Evolutionary conservation across 2,797 vertebrate species (phyloP).

Genomic region (Hirundo rustica): DNA sequence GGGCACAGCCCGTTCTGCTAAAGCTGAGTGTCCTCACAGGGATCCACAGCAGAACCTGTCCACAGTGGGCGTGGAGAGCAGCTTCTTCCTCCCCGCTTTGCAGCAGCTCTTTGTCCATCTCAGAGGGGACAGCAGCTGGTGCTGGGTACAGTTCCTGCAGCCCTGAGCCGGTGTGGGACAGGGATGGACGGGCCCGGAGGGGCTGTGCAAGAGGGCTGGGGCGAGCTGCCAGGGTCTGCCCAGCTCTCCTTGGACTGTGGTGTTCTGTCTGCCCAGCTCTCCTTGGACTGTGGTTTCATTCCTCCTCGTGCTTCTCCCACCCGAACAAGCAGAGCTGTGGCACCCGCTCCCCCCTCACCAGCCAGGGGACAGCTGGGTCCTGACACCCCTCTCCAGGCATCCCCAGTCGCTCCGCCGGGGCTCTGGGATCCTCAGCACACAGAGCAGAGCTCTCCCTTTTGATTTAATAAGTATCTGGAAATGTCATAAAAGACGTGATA

Average conservation of each 20-base stretch:
- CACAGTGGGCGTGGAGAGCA: neutral
- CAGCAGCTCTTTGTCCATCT: neutral
- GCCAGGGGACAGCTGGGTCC: rapidly evolving
- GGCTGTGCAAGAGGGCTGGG: neutral
- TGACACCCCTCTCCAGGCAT: neutral
- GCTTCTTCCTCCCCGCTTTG: neutral
- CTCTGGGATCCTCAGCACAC: neutral
- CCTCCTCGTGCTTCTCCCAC: neutral
- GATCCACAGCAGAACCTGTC: neutral
- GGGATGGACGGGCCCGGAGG: neutral
- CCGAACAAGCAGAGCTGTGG: neutral
- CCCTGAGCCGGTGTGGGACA: neutral
- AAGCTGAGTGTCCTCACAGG: neutral
- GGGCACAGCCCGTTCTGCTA: neutral
- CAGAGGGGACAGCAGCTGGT: neutral
- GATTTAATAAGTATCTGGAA: conserved; percentile 24
- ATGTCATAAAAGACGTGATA: neutral
- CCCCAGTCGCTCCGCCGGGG: rapidly evolving
- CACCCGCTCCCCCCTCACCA: rapidly evolving
- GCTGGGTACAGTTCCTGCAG: rapidly evolving
- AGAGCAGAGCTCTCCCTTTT: neutral
- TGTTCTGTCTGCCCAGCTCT: neutral
- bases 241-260: neutral
- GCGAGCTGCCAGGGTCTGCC: neutral
- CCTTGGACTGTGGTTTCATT: neutral